phyloP scores from a whole-genome alignment of 2,888 invertebrate species.

The Trimorus sp. region DNA sequence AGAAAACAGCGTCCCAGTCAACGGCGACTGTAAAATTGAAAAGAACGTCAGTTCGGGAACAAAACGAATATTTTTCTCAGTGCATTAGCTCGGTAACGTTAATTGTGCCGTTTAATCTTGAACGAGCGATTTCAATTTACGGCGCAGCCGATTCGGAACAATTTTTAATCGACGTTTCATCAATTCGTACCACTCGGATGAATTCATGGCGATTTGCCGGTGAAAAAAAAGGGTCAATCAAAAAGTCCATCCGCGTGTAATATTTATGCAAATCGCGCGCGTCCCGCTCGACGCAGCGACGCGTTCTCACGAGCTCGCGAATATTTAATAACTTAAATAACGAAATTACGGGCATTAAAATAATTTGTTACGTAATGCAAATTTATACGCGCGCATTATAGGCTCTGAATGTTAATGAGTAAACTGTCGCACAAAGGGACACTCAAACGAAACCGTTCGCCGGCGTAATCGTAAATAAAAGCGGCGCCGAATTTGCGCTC shows the following conservation, averaged over 20 bases:
- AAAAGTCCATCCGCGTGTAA: slow-evolving; percentile 12
- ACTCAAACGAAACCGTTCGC: slow-evolving; percentile 3
- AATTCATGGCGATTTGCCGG: not conserved
- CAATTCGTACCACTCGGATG: not conserved
- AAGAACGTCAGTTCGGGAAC: no score
- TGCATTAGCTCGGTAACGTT: no score
- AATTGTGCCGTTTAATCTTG: no score
- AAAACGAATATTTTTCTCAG: no score
- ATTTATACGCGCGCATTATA: slow-evolving; percentile 40
- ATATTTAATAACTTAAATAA: slow-evolving; percentile 49
- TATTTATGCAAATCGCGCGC: slow-evolving; percentile 32
- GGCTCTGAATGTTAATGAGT: slow-evolving; percentile 40
- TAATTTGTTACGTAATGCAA: slow-evolving; percentile 40
- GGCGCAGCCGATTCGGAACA: no score
- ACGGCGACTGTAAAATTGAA: no score
- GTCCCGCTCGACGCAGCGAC: slow-evolving; percentile 17
- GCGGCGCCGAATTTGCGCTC: no score
- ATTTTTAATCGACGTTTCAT: no score
- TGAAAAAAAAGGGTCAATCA: not conserved
- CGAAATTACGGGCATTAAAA: slow-evolving; percentile 37
- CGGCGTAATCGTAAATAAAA: no score
- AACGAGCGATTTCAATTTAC: no score
- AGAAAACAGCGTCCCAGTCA: slow-evolving; percentile 46
- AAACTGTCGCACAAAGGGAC: slow-evolving; percentile 30
- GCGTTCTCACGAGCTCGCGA: slow-evolving; percentile 34